These are phyloP conservation scores for Macrophya alboannulata DNA, from an alignment of 2,888 invertebrate genomes.

Conservation along the genomic window DNA sequence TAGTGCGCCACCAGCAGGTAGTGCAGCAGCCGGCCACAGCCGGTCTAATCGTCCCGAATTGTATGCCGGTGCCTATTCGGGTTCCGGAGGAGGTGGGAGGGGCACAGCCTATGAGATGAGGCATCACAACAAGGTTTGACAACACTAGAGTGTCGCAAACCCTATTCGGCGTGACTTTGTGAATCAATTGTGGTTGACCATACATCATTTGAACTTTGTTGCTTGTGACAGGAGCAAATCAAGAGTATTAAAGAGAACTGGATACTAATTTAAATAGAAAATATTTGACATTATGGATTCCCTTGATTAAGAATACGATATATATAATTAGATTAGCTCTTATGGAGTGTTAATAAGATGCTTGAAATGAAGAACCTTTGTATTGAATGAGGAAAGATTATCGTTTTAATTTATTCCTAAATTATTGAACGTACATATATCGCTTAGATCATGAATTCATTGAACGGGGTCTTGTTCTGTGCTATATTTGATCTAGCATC, in stretches of 20 bases:
- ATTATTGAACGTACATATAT: background rate
- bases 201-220: slow-evolving; percentile 35
- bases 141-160: slow-evolving; percentile 68
- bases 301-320: background rate
- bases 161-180: slow-evolving; percentile 44
- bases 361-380: background rate
- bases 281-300: background rate
- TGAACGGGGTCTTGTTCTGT: background rate
- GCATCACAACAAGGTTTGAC: slow-evolving; percentile 87
- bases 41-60: slow-evolving; percentile 83
- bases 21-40: slow-evolving; percentile 80
- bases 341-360: background rate
- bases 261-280: slow-evolving; percentile 15
- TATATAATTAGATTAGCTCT: background rate
- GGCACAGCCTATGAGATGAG: slow-evolving; percentile 88
- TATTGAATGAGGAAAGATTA: background rate
- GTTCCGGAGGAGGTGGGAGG: slow-evolving; percentile 76
- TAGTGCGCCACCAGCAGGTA: slow-evolving; percentile 81
- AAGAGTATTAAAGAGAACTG: slow-evolving; percentile 42
- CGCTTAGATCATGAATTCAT: background rate
- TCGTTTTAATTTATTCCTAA: background rate
- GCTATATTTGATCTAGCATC: slow-evolving; percentile 41
- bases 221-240: slow-evolving; percentile 19
- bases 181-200: slow-evolving; percentile 22
- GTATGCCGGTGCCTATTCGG: slow-evolving; percentile 88